Conservation (phyloP, 2,113 vertebrate species). For the Pseudorhombus dupliciocellatus region DNA sequence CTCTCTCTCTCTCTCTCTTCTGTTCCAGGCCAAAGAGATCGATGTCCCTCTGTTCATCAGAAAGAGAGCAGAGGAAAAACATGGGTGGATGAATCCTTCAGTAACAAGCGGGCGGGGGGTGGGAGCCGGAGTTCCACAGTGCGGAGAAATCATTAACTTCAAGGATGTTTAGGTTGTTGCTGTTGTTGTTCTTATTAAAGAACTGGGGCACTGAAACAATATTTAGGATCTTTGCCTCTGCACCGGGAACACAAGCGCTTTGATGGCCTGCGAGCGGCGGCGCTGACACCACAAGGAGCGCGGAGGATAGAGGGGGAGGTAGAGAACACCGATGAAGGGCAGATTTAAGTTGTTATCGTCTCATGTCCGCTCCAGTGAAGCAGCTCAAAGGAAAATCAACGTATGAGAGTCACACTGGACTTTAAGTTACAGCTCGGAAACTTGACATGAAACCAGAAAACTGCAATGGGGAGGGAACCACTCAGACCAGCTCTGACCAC, state of each 20-base stretch:
- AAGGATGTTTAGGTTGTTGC: slow-evolving; percentile 6
- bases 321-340: too few relatives aligned
- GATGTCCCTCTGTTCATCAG: slow-evolving; percentile 47
- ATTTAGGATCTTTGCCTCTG: neutral
- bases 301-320: neutral
- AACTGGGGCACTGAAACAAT: neutral
- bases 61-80: slow-evolving; percentile 3
- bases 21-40: slow-evolving; percentile 37
- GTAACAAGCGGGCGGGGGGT: neutral
- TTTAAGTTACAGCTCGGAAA: neutral
- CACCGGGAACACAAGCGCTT: neutral
- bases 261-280: neutral
- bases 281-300: neutral
- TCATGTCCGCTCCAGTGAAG: neutral
- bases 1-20: slow-evolving; percentile 14
- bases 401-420: neutral
- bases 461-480: too few relatives aligned
- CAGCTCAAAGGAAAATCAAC: neutral
- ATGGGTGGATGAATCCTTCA: slow-evolving; percentile 13
- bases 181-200: slow-evolving; percentile 15
- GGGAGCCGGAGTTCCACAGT: neutral
- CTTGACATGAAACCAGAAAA: neutral
- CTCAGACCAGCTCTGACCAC: too few relatives aligned
- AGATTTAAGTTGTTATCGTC: neutral
- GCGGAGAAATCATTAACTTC: slow-evolving; percentile 14